phyloP scores from a whole-genome alignment of 2,888 invertebrate genomes.

The Pyrocoelia pectoralis region DNA sequence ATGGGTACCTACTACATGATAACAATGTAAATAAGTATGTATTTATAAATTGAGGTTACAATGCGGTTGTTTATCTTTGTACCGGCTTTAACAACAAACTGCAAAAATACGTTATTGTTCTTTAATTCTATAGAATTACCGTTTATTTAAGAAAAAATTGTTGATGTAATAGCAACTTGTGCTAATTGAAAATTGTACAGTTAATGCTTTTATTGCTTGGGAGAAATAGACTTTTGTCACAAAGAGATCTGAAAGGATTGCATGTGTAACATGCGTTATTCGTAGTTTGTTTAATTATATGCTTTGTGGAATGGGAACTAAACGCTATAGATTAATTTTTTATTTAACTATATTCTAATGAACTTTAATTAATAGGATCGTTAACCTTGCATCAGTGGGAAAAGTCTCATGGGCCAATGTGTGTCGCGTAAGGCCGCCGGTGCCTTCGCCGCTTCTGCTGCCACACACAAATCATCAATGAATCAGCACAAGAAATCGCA shows the following conservation, averaged over 20 bases:
- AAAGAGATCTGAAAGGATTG: background rate
- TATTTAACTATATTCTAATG: background rate
- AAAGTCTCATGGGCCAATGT: slow-evolving; percentile 77
- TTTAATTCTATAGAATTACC: background rate
- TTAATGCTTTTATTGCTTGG: background rate
- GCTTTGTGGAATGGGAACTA: background rate
- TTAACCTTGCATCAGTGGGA: slow-evolving; percentile 18
- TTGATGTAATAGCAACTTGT: background rate
- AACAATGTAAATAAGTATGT: too few species aligned
- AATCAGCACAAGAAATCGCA: slow-evolving; percentile 49
- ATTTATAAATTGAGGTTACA: too few species aligned
- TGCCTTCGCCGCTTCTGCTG: slow-evolving; percentile 69
- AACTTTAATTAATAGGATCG: slow-evolving; percentile 17
- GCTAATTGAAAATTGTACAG: background rate
- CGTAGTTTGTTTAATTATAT: background rate
- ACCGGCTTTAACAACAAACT: background rate
- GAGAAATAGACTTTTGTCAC: background rate
- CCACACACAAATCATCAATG: slow-evolving; percentile 62
- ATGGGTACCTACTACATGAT: too few species aligned
- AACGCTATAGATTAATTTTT: background rate
- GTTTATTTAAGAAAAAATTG: background rate
- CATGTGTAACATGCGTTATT: background rate
- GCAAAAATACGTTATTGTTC: background rate
- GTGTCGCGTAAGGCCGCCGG: slow-evolving; percentile 72
- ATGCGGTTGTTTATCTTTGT: too few species aligned